Evolutionary conservation across 2,113 vertebrate genomes (phyloP).

Genomic region (Hypanus sabinus): DNA sequence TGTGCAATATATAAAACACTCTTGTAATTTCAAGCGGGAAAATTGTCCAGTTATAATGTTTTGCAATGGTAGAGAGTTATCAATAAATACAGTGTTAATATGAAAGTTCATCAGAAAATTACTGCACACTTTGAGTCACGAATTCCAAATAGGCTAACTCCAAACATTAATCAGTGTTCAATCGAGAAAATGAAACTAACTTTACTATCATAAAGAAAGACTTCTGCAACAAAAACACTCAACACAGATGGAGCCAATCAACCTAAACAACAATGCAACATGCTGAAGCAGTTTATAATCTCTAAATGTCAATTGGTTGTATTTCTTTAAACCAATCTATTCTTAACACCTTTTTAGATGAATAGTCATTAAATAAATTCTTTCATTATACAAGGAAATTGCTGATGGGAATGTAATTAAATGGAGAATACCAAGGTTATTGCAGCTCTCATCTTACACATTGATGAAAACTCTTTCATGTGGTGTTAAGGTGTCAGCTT

Average conservation of each 20-base stretch:
- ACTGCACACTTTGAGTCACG: not conserved
- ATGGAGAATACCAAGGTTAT: constrained; percentile 11
- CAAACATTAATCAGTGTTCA: too few species aligned
- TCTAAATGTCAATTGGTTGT: constrained; percentile 3
- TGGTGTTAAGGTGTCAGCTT: constrained; percentile 30
- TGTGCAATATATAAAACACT: not conserved
- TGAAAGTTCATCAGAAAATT: not conserved
- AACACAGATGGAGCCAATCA: constrained; percentile 1
- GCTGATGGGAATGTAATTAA: constrained; percentile 18
- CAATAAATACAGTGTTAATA: not conserved
- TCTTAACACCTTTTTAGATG: not conserved
- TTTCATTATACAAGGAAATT: constrained; percentile 26
- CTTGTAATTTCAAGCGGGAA: not conserved
- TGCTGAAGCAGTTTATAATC: constrained; percentile 6
- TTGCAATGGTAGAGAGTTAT: not conserved
- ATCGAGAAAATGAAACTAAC: not conserved
- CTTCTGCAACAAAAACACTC: not conserved
- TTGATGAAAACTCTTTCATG: constrained; percentile 34
- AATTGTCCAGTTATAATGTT: constrained; percentile 18
- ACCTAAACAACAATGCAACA: not conserved
- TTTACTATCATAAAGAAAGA: not conserved
- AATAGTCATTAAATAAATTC: not conserved
- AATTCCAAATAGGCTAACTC: not conserved
- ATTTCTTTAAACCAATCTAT: constrained; percentile 1
- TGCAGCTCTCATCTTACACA: not conserved